A percentile compares a stretch with the other conserved stretches of the same genome.
These are phyloP conservation scores for Pipistrellus kuhlii DNA, from an alignment of 2,797 vertebrate genomes.

Conservation along the genomic window DNA sequence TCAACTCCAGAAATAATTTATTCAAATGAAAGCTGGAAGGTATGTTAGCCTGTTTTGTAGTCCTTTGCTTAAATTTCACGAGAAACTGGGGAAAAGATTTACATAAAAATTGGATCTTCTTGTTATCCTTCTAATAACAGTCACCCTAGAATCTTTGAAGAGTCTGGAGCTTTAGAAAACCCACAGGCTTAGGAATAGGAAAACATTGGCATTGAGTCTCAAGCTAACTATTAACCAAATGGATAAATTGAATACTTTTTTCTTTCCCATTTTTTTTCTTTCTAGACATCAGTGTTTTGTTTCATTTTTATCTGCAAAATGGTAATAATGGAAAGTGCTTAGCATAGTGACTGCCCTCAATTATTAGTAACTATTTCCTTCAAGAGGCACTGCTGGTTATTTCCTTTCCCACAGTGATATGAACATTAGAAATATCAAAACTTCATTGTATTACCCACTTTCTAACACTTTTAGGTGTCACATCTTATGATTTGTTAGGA, in stretches of 20 bases:
- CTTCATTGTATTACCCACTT: not conserved
- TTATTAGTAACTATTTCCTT: not conserved
- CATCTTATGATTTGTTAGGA: not conserved
- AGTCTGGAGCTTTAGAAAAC: not conserved
- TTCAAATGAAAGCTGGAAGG: not conserved
- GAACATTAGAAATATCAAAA: not conserved
- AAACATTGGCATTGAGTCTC: not conserved
- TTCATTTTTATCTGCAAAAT: not conserved
- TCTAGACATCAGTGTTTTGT: not conserved
- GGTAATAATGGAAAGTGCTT: not conserved
- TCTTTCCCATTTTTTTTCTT: accelerated
- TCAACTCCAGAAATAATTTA: not conserved
- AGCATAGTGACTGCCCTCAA: not conserved
- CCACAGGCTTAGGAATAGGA: not conserved
- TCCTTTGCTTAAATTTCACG: not conserved
- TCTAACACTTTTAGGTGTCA: not conserved
- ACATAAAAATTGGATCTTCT: not conserved
- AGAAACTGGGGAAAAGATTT: not conserved
- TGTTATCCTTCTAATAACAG: not conserved
- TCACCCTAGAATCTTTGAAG: not conserved
- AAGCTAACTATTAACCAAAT: not conserved
- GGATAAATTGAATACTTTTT: not conserved
- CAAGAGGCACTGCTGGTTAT: not conserved
- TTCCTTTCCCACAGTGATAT: not conserved
- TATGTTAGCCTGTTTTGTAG: not conserved